Evolutionary conservation across 2,113 vertebrate genomes (phyloP), one percentile per base, ranked within the genome.

Genomic region (Athene cunicularia): DNA sequence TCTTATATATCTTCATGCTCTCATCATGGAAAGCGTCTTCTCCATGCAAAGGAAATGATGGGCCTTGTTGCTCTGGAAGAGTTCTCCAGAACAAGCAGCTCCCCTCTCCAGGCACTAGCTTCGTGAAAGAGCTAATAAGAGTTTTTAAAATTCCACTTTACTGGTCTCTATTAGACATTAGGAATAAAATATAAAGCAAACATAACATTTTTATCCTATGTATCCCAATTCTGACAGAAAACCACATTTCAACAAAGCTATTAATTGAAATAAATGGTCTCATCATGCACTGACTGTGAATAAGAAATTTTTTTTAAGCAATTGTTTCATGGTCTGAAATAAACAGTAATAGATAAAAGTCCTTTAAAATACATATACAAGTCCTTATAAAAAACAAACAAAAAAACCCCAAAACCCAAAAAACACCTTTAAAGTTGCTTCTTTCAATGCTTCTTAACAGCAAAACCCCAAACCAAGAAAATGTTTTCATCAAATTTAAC

Each of bases 401-500:
- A 12, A 43, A 33, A 68, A 23, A 2, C 5, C 14, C 37, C 37
- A 37, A 37, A 37, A 37, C 37, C 37, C 4, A 55, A n/a, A 16
- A 11, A 3, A 1, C 11, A 66, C 30, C 53, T 91, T 85, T 67
- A 88, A 91, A 96, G 58, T 47, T 72, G 26, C n/a, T 87, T 94
- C 53, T 84, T 94, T 94, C 76, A 91, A 20, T 47, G 16, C 70
- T 76, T 87, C 81, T 92, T 76, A 85, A 82, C 13, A 72, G 77
- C 86, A 95, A 90, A 93, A 28, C 39, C 12, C 63, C n/a, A 96
- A 96, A 43, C 14, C 14, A 0, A 87, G 49, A 89, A 95, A 90
- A 95, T 35, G 82, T 95, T 81, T 88, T 93, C 84, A 88, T 95
- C 93, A 86, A 93, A 87, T 89, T 86, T 73, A 95, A 88, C 92